phyloP scores from a whole-genome alignment of 2,797 vertebrate species.

The Phylloscopus collybita region DNA sequence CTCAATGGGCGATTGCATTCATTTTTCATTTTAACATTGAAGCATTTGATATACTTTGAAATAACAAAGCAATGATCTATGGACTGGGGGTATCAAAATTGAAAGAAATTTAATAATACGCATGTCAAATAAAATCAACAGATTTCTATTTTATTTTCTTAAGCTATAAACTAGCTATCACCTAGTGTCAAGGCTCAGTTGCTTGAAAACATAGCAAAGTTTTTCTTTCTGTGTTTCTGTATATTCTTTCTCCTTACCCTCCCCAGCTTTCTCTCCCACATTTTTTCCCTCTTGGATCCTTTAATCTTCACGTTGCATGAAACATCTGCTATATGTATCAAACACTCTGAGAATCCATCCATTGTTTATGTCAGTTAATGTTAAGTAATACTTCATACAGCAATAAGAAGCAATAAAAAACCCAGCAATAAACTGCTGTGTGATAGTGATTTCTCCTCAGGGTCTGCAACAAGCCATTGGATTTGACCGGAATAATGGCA shows the following conservation, averaged over 20 bases:
- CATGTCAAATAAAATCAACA: constrained; percentile 18
- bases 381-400: constrained; percentile 65
- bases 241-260: neutral
- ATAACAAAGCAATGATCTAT: constrained; percentile 52
- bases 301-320: constrained; percentile 61
- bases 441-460: constrained; percentile 67
- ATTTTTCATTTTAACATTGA: constrained; percentile 63
- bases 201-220: neutral
- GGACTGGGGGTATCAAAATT: constrained; percentile 14
- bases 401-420: constrained; percentile 67
- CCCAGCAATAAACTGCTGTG: constrained; percentile 50
- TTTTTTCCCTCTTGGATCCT: neutral
- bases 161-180: constrained; percentile 15
- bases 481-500: constrained; percentile 63
- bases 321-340: constrained; percentile 43
- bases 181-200: constrained; percentile 9
- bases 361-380: constrained; percentile 71
- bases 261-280: neutral
- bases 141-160: constrained; percentile 38
- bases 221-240: constrained; percentile 11
- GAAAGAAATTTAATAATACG: constrained; percentile 44
- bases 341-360: constrained; percentile 57
- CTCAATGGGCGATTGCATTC: neutral
- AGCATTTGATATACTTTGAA: constrained; percentile 55
- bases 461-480: constrained; percentile 55